Conservation (phyloP, 2,113 vertebrate genomes). For the Quiscalus mexicanus region DNA sequence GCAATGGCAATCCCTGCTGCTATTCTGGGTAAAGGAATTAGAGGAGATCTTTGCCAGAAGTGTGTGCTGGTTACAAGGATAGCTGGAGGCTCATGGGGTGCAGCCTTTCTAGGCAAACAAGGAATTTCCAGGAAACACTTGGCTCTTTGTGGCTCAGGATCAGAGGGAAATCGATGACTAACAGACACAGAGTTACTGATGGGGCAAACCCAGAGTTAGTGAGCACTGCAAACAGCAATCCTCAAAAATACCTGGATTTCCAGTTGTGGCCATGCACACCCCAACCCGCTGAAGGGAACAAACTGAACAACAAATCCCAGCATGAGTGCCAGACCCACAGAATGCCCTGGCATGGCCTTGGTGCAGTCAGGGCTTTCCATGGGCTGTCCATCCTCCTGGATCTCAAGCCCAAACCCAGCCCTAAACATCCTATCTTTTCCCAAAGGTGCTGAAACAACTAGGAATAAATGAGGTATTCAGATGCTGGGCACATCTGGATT, state of each 20-base stretch:
- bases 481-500: neutral
- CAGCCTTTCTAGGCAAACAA: neutral
- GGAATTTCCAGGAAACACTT: neutral
- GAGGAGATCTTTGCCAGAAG: neutral
- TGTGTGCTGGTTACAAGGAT: fast-evolving
- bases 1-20: neutral
- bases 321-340: fast-evolving
- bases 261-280: neutral
- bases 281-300: neutral
- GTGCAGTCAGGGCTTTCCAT: neutral
- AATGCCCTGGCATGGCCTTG: neutral
- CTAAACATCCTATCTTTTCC: neutral
- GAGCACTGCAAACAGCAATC: neutral
- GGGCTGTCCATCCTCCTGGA: neutral
- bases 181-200: neutral
- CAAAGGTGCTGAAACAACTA: neutral
- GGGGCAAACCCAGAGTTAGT: neutral
- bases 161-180: neutral
- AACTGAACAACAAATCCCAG: neutral
- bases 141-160: neutral
- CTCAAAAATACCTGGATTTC: neutral
- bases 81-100: neutral
- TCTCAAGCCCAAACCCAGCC: neutral
- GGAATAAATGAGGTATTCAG: neutral
- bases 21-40: neutral